phyloP scores from a whole-genome alignment of 2,797 vertebrate genomes.

The Coranthus polyacanthus region DNA sequence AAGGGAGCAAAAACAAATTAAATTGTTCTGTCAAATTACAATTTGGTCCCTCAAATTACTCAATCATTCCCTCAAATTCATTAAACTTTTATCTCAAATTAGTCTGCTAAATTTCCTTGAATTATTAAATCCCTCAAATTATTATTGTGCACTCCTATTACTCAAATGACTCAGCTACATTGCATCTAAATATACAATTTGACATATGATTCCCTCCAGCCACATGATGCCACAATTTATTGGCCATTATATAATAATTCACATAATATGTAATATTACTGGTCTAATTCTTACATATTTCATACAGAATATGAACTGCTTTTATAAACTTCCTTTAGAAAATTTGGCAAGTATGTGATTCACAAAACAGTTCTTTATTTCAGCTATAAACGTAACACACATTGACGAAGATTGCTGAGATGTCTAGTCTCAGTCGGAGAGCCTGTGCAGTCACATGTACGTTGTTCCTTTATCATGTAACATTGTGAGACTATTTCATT shows the following conservation, averaged over 20 bases:
- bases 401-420: too few relatives aligned
- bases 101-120: not conserved
- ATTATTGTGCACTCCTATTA: not conserved
- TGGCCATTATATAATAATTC: too few relatives aligned
- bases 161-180: not conserved
- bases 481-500: too few relatives aligned
- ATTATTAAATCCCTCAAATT: not conserved
- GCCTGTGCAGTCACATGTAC: too few relatives aligned
- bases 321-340: not conserved
- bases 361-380: not conserved
- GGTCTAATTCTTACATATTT: not conserved
- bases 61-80: not conserved
- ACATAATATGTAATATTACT: too few relatives aligned
- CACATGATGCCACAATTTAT: not conserved
- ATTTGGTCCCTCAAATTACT: not conserved
- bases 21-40: not conserved
- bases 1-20: not conserved
- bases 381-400: too few relatives aligned
- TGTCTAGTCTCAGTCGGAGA: too few relatives aligned
- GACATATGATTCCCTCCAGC: not conserved
- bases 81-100: not conserved
- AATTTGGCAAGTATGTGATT: too few relatives aligned
- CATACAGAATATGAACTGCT: not conserved
- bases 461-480: too few relatives aligned
- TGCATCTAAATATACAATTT: slow-evolving; percentile 1